Percentiles rank a stretch among this genome's conserved stretches.
These are phyloP conservation scores for Leucoraja ocellata DNA, from an alignment of 2,797 vertebrate genomes.

Conservation along the genomic window DNA sequence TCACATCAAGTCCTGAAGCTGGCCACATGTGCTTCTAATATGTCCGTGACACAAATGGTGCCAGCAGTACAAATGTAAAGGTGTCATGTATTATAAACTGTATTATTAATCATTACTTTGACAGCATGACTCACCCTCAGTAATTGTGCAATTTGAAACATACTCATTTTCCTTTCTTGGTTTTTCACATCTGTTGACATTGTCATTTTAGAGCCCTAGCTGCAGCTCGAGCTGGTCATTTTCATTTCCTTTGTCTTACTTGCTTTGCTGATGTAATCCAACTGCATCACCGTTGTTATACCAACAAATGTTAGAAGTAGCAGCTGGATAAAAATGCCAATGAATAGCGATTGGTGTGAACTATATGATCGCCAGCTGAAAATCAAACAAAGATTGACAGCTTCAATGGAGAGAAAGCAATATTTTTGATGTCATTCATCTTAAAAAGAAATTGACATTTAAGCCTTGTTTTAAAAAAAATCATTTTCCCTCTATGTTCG, in stretches of 20 bases:
- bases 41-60: not conserved
- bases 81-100: not conserved
- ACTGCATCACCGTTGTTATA: conserved; percentile 37
- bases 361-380: not conserved
- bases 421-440: not conserved
- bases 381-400: not conserved
- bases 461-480: not conserved
- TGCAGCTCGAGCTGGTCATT: conserved; percentile 1
- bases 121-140: conserved; percentile 20
- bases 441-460: not conserved
- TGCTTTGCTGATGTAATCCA: conserved; percentile 28
- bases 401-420: not conserved
- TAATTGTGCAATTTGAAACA: conserved; percentile 29
- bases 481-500: not conserved
- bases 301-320: conserved; percentile 24
- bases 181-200: conserved; percentile 30
- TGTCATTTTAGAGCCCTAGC: not conserved
- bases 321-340: conserved; percentile 25
- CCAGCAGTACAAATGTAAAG: not conserved
- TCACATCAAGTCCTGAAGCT: conserved; percentile 5
- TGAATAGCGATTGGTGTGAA: not conserved
- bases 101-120: conserved; percentile 11
- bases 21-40: not conserved
- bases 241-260: not conserved
- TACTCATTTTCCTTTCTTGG: conserved; percentile 33